phyloP scores from a whole-genome alignment of 2,888 invertebrate species.

The Habrosyne pyritoides region DNA sequence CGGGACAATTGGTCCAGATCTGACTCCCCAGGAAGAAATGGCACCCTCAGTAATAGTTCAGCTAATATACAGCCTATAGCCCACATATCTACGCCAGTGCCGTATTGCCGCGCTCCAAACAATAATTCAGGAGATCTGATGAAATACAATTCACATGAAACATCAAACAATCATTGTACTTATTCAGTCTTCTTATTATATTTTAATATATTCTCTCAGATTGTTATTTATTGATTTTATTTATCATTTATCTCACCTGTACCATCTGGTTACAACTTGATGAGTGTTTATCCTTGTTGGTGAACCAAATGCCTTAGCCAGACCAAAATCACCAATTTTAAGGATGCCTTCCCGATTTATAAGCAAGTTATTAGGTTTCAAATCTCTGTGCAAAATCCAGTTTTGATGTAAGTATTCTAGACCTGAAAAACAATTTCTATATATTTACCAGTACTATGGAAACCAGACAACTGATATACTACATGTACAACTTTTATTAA shows the following conservation, averaged over 20 bases:
- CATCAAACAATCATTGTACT: too few species aligned
- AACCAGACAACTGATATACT: neutral
- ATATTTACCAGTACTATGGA: neutral
- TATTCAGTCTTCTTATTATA: neutral
- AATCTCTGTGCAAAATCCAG: constrained; percentile 98
- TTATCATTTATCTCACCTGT: constrained; percentile 81
- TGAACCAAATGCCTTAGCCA: constrained; percentile 98
- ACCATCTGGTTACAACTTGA: constrained; percentile 98
- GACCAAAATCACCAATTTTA: constrained; percentile 99
- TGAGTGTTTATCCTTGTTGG: constrained; percentile 98
- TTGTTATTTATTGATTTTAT: neutral
- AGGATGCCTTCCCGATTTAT: constrained; percentile 95
- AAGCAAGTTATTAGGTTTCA: constrained; percentile 99
- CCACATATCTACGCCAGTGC: constrained; percentile 99
- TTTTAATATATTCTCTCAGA: neutral
- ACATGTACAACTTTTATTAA: too few species aligned
- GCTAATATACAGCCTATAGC: constrained; percentile 99
- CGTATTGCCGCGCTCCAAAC: constrained; percentile 97
- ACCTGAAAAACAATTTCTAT: constrained; percentile 84
- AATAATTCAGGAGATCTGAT: constrained; percentile 94
- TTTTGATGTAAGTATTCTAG: constrained; percentile 97
- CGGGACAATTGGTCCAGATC: constrained; percentile 98
- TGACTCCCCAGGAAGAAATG: constrained; percentile 97
- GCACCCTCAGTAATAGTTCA: constrained; percentile 94
- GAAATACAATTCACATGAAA: constrained; percentile 12